Evolutionary conservation across 2,888 invertebrate genomes (phyloP).

Genomic region (Philereme transversata): DNA sequence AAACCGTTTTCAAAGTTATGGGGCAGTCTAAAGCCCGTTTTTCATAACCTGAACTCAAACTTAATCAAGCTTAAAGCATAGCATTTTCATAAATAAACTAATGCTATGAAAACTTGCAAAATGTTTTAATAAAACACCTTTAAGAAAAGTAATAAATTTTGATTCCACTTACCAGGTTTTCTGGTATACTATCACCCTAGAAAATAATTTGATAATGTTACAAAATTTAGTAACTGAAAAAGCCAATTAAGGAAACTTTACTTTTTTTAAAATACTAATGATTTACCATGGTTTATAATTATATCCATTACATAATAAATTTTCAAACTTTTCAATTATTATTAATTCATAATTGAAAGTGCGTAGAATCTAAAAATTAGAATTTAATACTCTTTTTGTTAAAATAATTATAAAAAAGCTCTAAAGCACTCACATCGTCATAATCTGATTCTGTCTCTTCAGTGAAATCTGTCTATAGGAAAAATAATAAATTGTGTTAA

Average conservation of each 20-base stretch:
- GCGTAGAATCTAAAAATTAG: not conserved
- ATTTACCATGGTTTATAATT: too few species aligned
- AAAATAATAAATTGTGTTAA: slow-evolving; percentile 36
- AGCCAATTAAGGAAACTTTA: slow-evolving; percentile 17
- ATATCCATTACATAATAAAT: too few species aligned
- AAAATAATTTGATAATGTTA: slow-evolving; percentile 31
- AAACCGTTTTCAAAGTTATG: not conserved
- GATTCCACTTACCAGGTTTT: slow-evolving; percentile 45
- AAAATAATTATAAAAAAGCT: not conserved
- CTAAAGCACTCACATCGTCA: slow-evolving; percentile 47
- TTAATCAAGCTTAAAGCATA: too few species aligned
- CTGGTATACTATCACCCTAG: slow-evolving; percentile 39
- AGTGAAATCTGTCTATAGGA: slow-evolving; percentile 46
- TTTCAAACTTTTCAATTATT: too few species aligned
- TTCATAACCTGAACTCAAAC: too few species aligned
- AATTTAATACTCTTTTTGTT: not conserved
- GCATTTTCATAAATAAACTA: too few species aligned
- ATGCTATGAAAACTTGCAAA: not conserved
- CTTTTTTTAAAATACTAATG: too few species aligned
- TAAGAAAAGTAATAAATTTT: slow-evolving; percentile 31
- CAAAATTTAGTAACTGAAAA: slow-evolving; percentile 24
- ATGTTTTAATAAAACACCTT: slow-evolving; percentile 9
- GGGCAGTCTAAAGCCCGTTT: too few species aligned
- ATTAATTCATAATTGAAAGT: too few species aligned
- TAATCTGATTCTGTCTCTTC: slow-evolving; percentile 15